Base-by-base conservation (phyloP, 2,888 invertebrate species). In the Selenia dentaria region DNA sequence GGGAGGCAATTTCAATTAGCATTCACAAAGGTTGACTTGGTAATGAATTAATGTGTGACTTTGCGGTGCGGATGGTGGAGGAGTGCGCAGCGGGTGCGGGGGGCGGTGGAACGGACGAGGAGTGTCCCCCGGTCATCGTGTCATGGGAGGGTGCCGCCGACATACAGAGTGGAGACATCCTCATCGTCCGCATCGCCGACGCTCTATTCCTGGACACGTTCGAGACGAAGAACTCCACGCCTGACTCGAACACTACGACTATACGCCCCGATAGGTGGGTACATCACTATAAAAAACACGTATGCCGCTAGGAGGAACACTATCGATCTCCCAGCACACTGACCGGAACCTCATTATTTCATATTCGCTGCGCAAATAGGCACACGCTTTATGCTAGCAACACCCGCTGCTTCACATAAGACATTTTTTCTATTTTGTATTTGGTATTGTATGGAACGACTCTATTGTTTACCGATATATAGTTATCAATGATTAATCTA, bases 121-220 rank as follows among this genome's bases (percentile, higher is more conserved):
- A 91, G 57, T 93, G 93, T 62, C 84, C 89, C 57, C 92, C 92
- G 57, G 90, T 91, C 81, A 83, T 92, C 61, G 87, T 92, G 56
- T 93, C 92, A 48, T 94, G 94, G 94, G 93, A 94, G 68, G 94
- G 93, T 32, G 84, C 92, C 48, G 92, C 92, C 22, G 94, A 94
- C 79, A 93, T 94, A 59, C 94, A 94, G 79, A 94, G 93, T 56
- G 94, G 94, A 10, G 94, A 94, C 81, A 93, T 94, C 60, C 92
- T 94, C 60, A 91, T 94, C 73, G 94, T 94, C 32, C 92, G 94
- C 78, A 93, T 94, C 79, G 93, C 94, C 63, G 94, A 94, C 78
- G 87, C 92, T 40, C 80, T 91, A 64, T 85, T 94, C 41, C 83
- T 90, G 43, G 83, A 89, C 56, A 70, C 67, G 52, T 66, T 72